Percentiles rank a stretch among this genome's conserved stretches.
Evolutionary conservation across 2,797 vertebrate genomes (phyloP).

Genomic region (Glyptemys insculpta): DNA sequence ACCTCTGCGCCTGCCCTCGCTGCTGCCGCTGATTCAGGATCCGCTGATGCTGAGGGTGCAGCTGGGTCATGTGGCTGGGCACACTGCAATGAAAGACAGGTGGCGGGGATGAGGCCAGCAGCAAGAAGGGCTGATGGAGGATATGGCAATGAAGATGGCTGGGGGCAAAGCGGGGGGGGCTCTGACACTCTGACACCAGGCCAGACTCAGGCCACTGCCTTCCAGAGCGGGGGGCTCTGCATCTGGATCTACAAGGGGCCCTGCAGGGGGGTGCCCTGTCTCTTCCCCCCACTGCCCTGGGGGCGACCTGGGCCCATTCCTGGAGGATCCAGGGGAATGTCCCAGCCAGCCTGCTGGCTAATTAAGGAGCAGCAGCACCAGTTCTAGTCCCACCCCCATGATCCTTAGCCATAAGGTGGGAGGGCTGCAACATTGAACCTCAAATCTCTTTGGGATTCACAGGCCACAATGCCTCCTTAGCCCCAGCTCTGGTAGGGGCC

Average conservation of each 20-base stretch:
- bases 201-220: not conserved
- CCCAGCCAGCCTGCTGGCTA: not conserved
- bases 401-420: not conserved
- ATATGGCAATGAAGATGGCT: not conserved
- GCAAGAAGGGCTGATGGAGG: not conserved
- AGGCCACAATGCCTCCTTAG: not conserved
- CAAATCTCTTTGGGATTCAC: not conserved
- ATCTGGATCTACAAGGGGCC: not conserved
- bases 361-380: not conserved
- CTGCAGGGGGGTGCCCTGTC: not conserved
- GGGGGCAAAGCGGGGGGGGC: not conserved
- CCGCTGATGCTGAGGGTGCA: constrained; percentile 93
- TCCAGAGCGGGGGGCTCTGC: not conserved
- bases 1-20: constrained; percentile 84
- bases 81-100: constrained; percentile 66
- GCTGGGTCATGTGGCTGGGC: constrained; percentile 89
- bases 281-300: not conserved
- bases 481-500: not conserved
- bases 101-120: not conserved
- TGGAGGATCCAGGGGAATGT: not conserved
- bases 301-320: not conserved
- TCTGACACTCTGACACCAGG: not conserved
- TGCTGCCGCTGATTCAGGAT: constrained; percentile 87
- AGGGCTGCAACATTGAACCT: not conserved
- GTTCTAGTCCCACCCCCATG: not conserved